Evolutionary conservation across 2,113 vertebrate genomes (phyloP).

Genomic region (Columbina picui): DNA sequence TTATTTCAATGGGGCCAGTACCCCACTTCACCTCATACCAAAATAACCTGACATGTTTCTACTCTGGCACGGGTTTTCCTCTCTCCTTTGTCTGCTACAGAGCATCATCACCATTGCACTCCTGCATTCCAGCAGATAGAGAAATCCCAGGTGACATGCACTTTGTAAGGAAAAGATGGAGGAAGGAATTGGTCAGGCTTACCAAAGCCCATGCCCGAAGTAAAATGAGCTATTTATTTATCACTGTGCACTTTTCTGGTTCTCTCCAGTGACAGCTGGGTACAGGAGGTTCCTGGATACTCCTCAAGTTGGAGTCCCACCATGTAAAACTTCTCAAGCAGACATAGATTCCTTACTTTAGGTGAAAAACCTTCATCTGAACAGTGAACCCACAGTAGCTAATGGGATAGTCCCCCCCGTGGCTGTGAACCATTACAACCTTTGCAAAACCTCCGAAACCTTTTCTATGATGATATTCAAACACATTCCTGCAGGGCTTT

Average conservation of each 20-base stretch:
- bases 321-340: neutral
- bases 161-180: neutral
- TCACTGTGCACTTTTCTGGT: neutral
- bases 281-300: neutral
- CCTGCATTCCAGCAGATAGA: neutral
- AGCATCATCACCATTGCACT: neutral
- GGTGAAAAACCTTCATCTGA: neutral
- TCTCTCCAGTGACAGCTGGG: neutral
- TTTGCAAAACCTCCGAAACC: neutral
- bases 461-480: slow-evolving; percentile 7
- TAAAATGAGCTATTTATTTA: neutral
- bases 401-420: neutral
- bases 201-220: neutral
- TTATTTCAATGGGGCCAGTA: neutral
- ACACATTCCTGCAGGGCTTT: neutral
- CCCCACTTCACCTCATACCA: neutral
- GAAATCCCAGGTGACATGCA: neutral
- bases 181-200: neutral
- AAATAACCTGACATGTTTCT: neutral
- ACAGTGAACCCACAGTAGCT: neutral
- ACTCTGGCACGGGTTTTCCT: neutral
- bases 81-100: neutral
- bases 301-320: neutral
- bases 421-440: neutral
- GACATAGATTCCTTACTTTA: neutral